Conservation (phyloP, 2,797 vertebrate species). For the Onychomys leucogaster region DNA sequence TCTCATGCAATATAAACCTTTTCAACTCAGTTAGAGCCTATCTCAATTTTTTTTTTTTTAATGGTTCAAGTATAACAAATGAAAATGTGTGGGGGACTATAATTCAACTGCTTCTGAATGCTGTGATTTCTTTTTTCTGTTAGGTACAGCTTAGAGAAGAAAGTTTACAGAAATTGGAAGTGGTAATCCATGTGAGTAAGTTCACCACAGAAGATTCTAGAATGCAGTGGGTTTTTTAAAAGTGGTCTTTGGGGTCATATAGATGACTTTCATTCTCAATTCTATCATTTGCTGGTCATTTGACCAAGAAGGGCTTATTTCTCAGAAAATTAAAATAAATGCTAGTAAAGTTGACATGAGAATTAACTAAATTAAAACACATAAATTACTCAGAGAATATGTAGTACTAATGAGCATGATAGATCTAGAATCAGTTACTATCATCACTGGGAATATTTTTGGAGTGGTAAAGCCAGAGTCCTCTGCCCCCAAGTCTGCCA, state of each 20-base stretch:
- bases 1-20: neutral
- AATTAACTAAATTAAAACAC: slow-evolving; percentile 2
- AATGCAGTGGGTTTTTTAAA: neutral
- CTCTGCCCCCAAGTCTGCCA: neutral
- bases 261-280: neutral
- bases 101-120: neutral
- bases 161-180: neutral
- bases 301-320: neutral
- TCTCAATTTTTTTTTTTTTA: neutral
- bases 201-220: neutral
- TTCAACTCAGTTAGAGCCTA: slow-evolving; percentile 16
- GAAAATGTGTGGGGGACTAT: neutral
- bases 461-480: neutral
- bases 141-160: neutral
- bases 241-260: neutral
- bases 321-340: slow-evolving; percentile 37
- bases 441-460: neutral
- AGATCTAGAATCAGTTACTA: neutral
- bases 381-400: neutral
- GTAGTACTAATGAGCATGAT: neutral
- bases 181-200: neutral
- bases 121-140: neutral
- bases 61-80: neutral
- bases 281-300: neutral
- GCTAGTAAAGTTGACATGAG: neutral